phyloP scores from a whole-genome alignment of 2,797 vertebrate genomes.

The Xenentodon cancila region DNA sequence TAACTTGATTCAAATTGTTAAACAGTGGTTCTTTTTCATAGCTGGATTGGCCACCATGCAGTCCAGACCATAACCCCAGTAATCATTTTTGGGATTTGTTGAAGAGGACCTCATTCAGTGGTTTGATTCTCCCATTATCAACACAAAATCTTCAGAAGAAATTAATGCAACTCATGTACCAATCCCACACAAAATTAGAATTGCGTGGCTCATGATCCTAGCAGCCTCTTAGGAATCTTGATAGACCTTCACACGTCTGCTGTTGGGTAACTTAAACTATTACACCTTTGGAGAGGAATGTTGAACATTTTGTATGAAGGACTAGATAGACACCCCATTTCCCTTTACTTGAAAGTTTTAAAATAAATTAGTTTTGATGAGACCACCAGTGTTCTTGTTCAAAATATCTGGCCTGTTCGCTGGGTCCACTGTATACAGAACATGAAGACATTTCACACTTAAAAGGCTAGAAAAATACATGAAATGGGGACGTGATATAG shows the following conservation, averaged over 20 bases:
- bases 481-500: slow-evolving; percentile 37
- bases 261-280: not conserved
- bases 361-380: slow-evolving; percentile 67
- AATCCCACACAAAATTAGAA: too few species aligned
- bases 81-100: too few species aligned
- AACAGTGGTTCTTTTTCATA: too few species aligned
- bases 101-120: too few species aligned
- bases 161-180: too few species aligned
- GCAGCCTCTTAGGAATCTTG: not conserved
- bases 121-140: too few species aligned
- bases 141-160: too few species aligned
- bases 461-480: slow-evolving; percentile 40
- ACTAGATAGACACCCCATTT: slow-evolving; percentile 12
- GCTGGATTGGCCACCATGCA: too few species aligned
- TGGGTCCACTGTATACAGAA: slow-evolving; percentile 48
- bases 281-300: slow-evolving; percentile 6
- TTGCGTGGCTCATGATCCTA: too few species aligned
- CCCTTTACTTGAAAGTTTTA: slow-evolving; percentile 34
- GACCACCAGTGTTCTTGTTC: slow-evolving; percentile 44
- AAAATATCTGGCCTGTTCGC: slow-evolving; percentile 55
- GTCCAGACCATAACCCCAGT: too few species aligned
- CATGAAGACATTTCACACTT: slow-evolving; percentile 60
- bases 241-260: not conserved
- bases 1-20: too few species aligned
- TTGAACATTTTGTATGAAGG: not conserved